These are phyloP conservation scores for Cotesia congregata DNA, from an alignment of 2,888 invertebrate species.

Conservation along the genomic window DNA sequence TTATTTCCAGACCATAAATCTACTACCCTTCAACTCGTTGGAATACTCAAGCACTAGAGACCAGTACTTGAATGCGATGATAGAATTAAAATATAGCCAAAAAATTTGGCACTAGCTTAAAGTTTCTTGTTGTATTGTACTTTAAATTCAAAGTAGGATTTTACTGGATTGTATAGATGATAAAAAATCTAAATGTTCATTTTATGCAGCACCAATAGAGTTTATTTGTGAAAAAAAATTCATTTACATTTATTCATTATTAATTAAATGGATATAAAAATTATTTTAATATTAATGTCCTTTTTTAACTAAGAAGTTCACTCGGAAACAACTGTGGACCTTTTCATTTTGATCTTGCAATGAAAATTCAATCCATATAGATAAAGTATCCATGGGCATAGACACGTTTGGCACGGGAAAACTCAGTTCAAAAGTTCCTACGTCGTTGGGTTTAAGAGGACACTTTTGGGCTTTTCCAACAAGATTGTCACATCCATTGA, in stretches of 20 bases:
- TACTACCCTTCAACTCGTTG: constrained; percentile 1
- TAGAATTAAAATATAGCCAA: neutral
- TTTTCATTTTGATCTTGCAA: constrained; percentile 53
- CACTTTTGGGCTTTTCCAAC: constrained; percentile 58
- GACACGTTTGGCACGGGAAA: constrained; percentile 55
- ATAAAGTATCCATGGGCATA: constrained; percentile 52
- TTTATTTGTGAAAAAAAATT: too few species aligned
- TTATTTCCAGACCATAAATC: constrained; percentile 25
- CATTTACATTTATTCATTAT: too few species aligned
- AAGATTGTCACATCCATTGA: constrained; percentile 53
- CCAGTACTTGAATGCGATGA: neutral
- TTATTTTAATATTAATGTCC: too few species aligned
- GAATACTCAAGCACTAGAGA: neutral
- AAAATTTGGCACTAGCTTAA: neutral
- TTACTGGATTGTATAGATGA: neutral
- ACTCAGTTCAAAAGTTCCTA: constrained; percentile 57
- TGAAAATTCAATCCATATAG: constrained; percentile 53
- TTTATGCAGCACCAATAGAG: neutral
- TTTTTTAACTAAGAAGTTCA: constrained; percentile 43
- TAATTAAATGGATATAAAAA: too few species aligned
- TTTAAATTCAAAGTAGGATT: neutral
- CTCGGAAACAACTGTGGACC: constrained; percentile 56
- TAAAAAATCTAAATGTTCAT: neutral
- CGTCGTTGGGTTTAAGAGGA: constrained; percentile 59
- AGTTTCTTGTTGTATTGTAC: neutral